These are phyloP conservation scores for Pyrocephalus nanus DNA, from an alignment of 2,797 vertebrate genomes.

Conservation along the genomic window DNA sequence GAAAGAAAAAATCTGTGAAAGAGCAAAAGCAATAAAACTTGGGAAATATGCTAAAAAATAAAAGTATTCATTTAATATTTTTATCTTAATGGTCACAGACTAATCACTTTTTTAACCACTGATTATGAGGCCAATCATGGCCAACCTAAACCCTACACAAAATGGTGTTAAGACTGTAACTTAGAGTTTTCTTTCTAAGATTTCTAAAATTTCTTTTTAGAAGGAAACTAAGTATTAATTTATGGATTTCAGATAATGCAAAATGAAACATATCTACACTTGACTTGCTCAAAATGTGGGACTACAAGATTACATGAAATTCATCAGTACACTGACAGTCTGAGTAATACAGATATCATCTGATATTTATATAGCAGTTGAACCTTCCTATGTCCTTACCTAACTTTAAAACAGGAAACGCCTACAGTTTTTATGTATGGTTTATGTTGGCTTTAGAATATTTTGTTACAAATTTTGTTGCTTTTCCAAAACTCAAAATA, in stretches of 20 bases:
- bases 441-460: background rate
- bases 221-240: background rate
- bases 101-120: background rate
- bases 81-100: background rate
- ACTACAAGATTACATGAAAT: background rate
- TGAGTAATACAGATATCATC: background rate
- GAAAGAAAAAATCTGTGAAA: background rate
- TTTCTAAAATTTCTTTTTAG: background rate
- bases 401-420: background rate
- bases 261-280: background rate
- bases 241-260: background rate
- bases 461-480: background rate
- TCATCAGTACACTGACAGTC: background rate
- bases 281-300: background rate
- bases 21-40: background rate
- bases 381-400: background rate
- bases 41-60: background rate
- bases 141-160: background rate
- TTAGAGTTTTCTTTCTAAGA: background rate
- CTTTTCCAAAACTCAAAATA: background rate
- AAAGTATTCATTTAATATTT: background rate
- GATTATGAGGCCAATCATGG: background rate
- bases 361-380: accelerated
- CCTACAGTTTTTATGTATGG: accelerated
- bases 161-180: background rate